phyloP scores from a whole-genome alignment of 2,113 vertebrate species.

The Misgurnus mizolepis region DNA sequence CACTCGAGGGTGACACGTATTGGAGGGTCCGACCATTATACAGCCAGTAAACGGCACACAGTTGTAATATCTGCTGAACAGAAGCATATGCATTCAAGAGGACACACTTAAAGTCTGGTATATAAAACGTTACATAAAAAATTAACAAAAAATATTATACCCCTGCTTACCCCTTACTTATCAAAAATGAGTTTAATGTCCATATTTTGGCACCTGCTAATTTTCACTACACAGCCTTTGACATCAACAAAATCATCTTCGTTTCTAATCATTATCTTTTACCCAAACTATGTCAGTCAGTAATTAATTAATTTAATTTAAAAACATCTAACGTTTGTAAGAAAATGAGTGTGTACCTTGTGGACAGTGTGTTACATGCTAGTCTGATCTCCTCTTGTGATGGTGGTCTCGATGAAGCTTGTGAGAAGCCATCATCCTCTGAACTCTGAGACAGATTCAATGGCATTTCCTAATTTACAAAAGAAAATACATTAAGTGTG shows the following conservation, averaged over 20 bases:
- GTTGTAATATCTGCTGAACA: slow-evolving; percentile 88
- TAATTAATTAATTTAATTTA: no score
- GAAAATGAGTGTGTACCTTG: slow-evolving; percentile 74
- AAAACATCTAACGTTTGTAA: neutral
- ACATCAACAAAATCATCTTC: no score
- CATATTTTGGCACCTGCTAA: no score
- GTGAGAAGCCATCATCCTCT: slow-evolving; percentile 90
- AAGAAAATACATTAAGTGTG: slow-evolving; percentile 7
- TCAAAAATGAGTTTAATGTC: neutral
- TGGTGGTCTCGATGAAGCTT: slow-evolving; percentile 82
- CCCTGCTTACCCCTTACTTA: no score
- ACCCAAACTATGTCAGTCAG: no score
- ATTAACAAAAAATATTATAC: neutral
- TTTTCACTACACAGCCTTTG: no score
- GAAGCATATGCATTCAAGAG: neutral
- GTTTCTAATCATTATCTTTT: no score
- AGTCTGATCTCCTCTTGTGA: slow-evolving; percentile 82
- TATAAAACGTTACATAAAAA: no score
- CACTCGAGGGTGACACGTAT: slow-evolving; percentile 81
- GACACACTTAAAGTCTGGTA: no score
- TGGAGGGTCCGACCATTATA: slow-evolving; percentile 80
- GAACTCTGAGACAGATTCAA: slow-evolving; percentile 86
- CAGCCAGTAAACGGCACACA: slow-evolving; percentile 90
- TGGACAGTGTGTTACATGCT: slow-evolving; percentile 82
- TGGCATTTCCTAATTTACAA: slow-evolving; percentile 76